phyloP scores from a whole-genome alignment of 2,797 vertebrate genomes.

The Meriones psammophilus region DNA sequence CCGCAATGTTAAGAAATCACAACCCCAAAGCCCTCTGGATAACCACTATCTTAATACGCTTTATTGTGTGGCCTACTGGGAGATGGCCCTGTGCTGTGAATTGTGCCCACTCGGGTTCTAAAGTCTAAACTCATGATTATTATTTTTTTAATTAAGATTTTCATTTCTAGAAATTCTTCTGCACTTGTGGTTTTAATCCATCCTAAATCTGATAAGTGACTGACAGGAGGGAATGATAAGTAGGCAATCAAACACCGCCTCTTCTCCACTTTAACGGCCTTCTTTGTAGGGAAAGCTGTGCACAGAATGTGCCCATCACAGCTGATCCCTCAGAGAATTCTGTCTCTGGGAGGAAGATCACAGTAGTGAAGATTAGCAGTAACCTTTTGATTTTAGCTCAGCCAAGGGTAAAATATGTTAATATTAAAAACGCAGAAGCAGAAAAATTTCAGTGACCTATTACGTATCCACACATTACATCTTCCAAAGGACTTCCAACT shows the following conservation, averaged over 20 bases:
- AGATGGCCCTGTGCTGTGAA: constrained; percentile 8
- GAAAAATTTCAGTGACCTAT: constrained; percentile 68
- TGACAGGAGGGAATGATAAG: constrained; percentile 66
- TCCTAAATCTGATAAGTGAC: constrained; percentile 66
- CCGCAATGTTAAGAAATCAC: constrained; percentile 57
- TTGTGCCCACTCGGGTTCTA: constrained; percentile 34
- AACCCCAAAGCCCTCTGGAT: constrained; percentile 59
- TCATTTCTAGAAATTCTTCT: constrained; percentile 66
- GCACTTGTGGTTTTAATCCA: constrained; percentile 72
- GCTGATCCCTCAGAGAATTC: constrained; percentile 80
- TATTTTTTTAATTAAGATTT: constrained; percentile 73
- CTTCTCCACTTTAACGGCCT: constrained; percentile 63
- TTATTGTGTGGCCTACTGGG: constrained; percentile 23
- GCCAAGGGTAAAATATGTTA: constrained; percentile 82
- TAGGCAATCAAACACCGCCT: constrained; percentile 67
- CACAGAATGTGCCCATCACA: constrained; percentile 78
- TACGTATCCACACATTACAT: neutral
- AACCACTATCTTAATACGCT: constrained; percentile 68
- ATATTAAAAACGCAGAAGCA: constrained; percentile 80
- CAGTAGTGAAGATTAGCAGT: constrained; percentile 81
- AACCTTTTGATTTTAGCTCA: constrained; percentile 84
- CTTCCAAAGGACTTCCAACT: constrained; percentile 70
- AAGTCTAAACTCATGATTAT: constrained; percentile 33
- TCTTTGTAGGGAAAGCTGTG: constrained; percentile 76
- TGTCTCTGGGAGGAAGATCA: constrained; percentile 84